Evolutionary conservation across 2,113 vertebrate species (phyloP), one percentile per base, ranked within the genome.

Genomic region (Ciconia boyciana): DNA sequence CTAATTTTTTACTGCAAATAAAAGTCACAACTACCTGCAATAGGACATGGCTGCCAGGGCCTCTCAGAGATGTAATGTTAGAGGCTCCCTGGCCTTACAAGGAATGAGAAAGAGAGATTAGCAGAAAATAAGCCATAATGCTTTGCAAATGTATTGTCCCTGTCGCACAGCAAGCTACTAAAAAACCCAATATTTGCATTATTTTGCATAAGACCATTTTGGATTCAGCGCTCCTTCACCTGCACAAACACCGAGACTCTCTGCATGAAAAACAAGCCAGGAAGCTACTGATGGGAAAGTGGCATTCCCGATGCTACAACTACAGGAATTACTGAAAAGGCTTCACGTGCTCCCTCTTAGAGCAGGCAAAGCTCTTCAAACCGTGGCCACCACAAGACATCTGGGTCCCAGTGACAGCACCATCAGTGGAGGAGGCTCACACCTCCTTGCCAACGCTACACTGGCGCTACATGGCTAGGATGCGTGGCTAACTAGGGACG

Each of bases 161-260:
- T 51, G n/a, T 70, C 32, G 6, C 41, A 82, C 7, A 72, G 88
- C n/a, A 94, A 92, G 83, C 83, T 62, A 24, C 46, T 57, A 72
- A 71, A 65, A 83, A 87, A 93, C 94, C n/a, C 8, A 0, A 5
- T 44, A 85, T 97, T 98, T 98, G 90, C 95, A 94, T 97, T 68
- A 96, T 96, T 97, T 96, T 96, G 92, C 96, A 91, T 95, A 51
- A 82, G 78, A 60, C n/a, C 75, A 78, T 95, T 97, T 88, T 94
- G 71, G 78, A 94, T 94, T 78, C 51, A 43, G 39, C 68, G 48
- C 89, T 97, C 70, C 49, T 94, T 81, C 94, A 96, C 78, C 95
- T 97, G 89, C 6, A 28, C 34, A 89, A 95, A 92, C 78, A 95
- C 36, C 55, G 89, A 79, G 66, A 64, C 51, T 43, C 62, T 60